Evolutionary conservation across 2,797 vertebrate genomes (phyloP), one percentile per base, ranked within the genome.

Genomic region (Australoheros facetus): DNA sequence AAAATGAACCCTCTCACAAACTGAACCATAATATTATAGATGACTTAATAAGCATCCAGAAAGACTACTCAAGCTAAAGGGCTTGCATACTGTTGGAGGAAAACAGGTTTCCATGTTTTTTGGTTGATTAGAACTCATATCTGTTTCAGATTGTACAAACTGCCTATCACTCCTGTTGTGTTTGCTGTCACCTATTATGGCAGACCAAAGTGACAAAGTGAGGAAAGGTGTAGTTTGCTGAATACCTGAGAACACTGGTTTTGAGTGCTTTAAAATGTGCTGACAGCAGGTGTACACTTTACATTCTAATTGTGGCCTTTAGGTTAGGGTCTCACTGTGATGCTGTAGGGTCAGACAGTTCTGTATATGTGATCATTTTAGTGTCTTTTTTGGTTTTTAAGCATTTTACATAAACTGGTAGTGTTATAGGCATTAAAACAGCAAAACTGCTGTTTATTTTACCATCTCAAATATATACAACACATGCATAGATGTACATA

Each of bases 1-100:
- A 51, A 55, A 84, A 64, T 53, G 9, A n/a, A n/a, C n/a, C 21
- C 23, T 56, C 23, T 84, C 39, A 71, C 62, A 83, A 60, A 62
- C 39, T 19, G n/a, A 73, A 48, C 32, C 13, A 8, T 48, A 23
- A 53, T 14, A 23, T 9, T 56, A 28, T 77, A 57, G 78, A 77
- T 56, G 73, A 71, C 23, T 73, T 45, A 62, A 23, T 74, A 57
- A 66, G 42, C 23, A 66, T 21, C 71, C 71, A 34, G 28, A 77
- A 62, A 45, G 56, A 64, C 48, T 54, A 58, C 34, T 21, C 23
- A 60, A 48, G 64, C 48, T 26, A 55, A 62, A 72, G 34, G 37
- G 21, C 23, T 45, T 51, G 6, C 32, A 56, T 56, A 56, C 17
- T 66, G 23, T 48, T 66, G 3, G 3, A 66, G 45, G 23, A 48